Conservation (phyloP, 2,888 invertebrate species). For the Callyntrura guangdongensis region DNA sequence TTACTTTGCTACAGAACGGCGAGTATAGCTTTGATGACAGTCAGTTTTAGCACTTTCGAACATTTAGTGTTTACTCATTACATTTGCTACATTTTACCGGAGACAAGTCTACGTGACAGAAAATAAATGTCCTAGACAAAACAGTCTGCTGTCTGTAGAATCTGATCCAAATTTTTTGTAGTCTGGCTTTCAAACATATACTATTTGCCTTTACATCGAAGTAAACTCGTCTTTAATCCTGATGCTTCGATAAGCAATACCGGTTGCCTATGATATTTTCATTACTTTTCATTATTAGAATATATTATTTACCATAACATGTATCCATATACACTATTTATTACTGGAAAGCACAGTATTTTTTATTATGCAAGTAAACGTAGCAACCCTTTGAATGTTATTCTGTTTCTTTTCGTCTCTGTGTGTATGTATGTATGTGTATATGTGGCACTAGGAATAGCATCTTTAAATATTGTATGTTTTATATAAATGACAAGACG, state of each 20-base stretch:
- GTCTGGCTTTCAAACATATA: background rate
- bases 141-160: background rate
- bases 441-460: constrained; percentile 71
- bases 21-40: background rate
- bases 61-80: too few species aligned
- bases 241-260: constrained; percentile 15
- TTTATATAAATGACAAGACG: constrained; percentile 43
- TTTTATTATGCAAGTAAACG: constrained; percentile 47
- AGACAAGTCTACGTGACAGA: background rate
- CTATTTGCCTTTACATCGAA: constrained; percentile 9
- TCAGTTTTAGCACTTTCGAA: background rate
- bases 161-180: too few species aligned
- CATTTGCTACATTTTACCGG: too few species aligned
- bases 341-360: constrained; percentile 61
- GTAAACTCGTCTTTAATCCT: constrained; percentile 40
- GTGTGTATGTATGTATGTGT: background rate
- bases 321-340: constrained; percentile 39
- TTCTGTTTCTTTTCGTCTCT: constrained; percentile 29
- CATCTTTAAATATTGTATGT: constrained; percentile 42
- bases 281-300: constrained; percentile 25
- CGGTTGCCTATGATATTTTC: constrained; percentile 25
- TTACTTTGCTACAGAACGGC: background rate
- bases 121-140: background rate
- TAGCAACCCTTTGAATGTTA: constrained; percentile 70
- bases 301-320: constrained; percentile 24